phyloP scores from a whole-genome alignment of 2,797 vertebrate species.

The Hapalemur alaotrensis region DNA sequence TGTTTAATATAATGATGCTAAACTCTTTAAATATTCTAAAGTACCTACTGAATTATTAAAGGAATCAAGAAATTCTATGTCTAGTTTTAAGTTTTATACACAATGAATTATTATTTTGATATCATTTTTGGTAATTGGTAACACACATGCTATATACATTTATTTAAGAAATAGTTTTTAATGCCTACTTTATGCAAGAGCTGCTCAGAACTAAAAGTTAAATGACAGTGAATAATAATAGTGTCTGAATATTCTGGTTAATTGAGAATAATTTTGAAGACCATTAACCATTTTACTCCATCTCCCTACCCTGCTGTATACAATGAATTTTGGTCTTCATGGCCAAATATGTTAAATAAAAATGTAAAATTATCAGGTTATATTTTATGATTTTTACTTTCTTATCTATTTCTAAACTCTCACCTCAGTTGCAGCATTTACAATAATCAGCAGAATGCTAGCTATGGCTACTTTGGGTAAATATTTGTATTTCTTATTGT shows the following conservation, averaged over 20 bases:
- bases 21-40: background rate
- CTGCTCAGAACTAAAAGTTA: background rate
- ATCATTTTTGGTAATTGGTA: background rate
- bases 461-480: constrained; percentile 17
- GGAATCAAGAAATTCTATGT: background rate
- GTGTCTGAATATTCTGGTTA: background rate
- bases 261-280: background rate
- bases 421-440: background rate
- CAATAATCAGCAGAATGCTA: background rate
- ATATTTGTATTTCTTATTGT: constrained; percentile 35
- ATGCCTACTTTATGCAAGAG: background rate
- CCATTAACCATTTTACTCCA: background rate
- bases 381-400: constrained; percentile 19
- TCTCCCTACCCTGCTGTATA: background rate
- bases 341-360: background rate
- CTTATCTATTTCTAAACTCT: constrained; percentile 9
- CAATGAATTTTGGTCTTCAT: background rate
- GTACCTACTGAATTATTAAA: background rate
- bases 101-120: background rate
- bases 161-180: constrained; percentile 23
- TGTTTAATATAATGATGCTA: background rate
- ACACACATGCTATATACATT: background rate
- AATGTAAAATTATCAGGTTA: background rate
- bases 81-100: background rate
- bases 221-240: constrained; percentile 11